Evolutionary conservation across 2,888 invertebrate species (phyloP).

Genomic region (Sinotaia quadrata): DNA sequence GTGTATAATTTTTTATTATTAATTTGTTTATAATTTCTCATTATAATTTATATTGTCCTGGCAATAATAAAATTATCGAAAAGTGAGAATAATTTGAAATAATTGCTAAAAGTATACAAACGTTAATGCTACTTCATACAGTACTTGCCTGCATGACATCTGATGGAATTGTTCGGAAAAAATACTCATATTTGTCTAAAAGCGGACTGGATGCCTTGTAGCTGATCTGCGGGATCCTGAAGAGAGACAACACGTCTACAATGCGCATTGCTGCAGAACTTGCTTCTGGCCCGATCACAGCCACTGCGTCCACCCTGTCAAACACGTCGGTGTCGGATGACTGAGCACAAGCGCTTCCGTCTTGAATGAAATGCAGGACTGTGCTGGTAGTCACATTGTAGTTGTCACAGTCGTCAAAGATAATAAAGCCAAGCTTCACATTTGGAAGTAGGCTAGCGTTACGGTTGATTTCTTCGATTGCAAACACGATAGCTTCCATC

Average conservation of each 20-base stretch:
- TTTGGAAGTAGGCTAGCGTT: constrained; percentile 42
- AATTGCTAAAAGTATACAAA: no score
- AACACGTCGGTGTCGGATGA: not conserved
- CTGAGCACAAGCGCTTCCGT: not conserved
- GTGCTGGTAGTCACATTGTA: constrained; percentile 51
- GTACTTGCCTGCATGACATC: constrained; percentile 45
- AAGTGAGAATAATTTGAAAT: no score
- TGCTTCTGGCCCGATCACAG: constrained; percentile 46
- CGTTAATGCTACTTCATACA: no score
- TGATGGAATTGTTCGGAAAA: constrained; percentile 45
- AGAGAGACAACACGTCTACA: constrained; percentile 44
- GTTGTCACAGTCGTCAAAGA: constrained; percentile 59
- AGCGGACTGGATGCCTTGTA: constrained; percentile 45
- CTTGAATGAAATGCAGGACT: constrained; percentile 49
- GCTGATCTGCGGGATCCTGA: constrained; percentile 45
- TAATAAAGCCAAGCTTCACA: constrained; percentile 49
- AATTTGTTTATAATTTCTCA: no score
- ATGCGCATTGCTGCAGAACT: constrained; percentile 44
- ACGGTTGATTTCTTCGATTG: constrained; percentile 51
- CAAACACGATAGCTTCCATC: constrained; percentile 53
- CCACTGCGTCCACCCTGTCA: no score
- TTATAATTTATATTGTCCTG: no score
- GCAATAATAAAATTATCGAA: no score
- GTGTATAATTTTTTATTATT: no score
- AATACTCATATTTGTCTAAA: constrained; percentile 43